Base-by-base conservation (phyloP, 2,797 vertebrate species). In the Caiman crocodilus region DNA sequence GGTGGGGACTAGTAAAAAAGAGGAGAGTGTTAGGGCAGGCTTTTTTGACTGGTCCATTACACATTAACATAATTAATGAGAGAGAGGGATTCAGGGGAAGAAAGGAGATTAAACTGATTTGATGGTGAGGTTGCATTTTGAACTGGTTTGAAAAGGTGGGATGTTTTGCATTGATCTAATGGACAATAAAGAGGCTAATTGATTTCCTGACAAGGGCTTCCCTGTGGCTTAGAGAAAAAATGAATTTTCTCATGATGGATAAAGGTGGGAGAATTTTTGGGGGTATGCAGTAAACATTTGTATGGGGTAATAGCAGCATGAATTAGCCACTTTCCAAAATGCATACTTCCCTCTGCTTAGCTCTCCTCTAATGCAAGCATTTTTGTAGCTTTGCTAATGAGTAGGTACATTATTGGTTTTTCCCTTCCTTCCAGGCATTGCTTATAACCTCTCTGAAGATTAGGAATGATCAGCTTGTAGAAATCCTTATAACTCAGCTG, bases 401-500 rank as follows among this genome's bases (percentile, higher is more conserved):
- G 5, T 87, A 25, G 85, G 1, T 25, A n/a, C 2, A 5, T 32
- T 81, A 21, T 78, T 76, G 73, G 80, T 65, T 76, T 3, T 58
- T 77, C 42, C 7, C 8, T 71, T 81, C 23, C 4, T 42, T 89
- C 88, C 71, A 85, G 65, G 91, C 73, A 81, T 76, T 55, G 65
- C 58, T n/a, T 94, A 17, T 4, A 35, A 74, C 87, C 5, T 86
- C 13, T 50, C 17, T 74, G 20, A 87, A 76, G 25, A 78, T 64
- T 55, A 1, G 1, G 81, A 74, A 32, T 67, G 32, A 69, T n/a
- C 35, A 55, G 0, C 0, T 42, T 76, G 5, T 56, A n/a, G 80
- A 90, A 67, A 3, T 55, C 56, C 25, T 86, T 57, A 14, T 23
- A 77, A 6, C n/a, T 87, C 3, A 57, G 20, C 7, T 79, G 23